Evolutionary conservation across 1,140 invertebrate species (phyloP).

Genomic region (Goniozus legneri): DNA sequence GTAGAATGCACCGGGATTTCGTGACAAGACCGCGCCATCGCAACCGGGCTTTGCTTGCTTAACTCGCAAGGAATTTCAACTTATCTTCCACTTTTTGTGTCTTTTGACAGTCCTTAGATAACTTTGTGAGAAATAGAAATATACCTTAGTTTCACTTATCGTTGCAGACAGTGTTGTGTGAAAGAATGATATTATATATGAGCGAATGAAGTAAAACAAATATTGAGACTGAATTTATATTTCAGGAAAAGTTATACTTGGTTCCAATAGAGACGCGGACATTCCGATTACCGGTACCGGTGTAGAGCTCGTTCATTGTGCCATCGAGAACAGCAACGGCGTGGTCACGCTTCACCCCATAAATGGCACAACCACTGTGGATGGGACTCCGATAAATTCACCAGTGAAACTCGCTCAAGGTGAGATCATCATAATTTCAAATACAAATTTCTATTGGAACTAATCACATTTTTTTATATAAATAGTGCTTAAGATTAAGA

Average conservation of each 20-base stretch:
- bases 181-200: no score
- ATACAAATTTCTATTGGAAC: no score
- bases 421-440: slow-evolving; percentile 41
- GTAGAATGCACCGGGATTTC: slow-evolving; percentile 32
- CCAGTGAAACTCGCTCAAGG: slow-evolving; percentile 74
- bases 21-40: no score
- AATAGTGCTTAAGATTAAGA: no score
- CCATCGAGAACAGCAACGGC: slow-evolving; percentile 76
- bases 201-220: background rate
- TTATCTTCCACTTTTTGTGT: no score
- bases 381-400: slow-evolving; percentile 63
- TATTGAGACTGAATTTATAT: background rate
- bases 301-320: slow-evolving; percentile 77
- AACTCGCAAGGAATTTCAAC: no score
- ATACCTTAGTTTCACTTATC: slow-evolving; percentile 1
- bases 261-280: slow-evolving; percentile 70
- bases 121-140: no score
- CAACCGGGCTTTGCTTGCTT: no score
- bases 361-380: slow-evolving; percentile 66
- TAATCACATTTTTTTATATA: no score
- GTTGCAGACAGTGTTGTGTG: no score
- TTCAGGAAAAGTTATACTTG: slow-evolving; percentile 72
- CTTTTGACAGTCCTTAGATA: no score
- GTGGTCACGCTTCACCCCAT: slow-evolving; percentile 77
- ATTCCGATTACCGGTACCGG: slow-evolving; percentile 78